phyloP scores from a whole-genome alignment of 2,888 invertebrate genomes.

The Linnaemya tessellans region DNA sequence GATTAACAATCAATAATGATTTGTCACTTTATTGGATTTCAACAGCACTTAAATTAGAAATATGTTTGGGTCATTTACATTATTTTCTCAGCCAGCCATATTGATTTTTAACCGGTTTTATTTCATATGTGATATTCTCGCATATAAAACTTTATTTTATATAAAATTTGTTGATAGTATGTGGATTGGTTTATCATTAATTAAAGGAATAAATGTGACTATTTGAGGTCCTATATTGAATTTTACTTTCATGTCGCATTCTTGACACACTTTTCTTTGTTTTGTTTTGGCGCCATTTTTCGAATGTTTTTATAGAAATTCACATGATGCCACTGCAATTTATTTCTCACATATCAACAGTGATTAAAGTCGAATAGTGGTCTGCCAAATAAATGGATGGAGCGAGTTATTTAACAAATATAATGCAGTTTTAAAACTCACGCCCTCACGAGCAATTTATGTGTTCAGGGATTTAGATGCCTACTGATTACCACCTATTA shows the following conservation, averaged over 20 bases:
- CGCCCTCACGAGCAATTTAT: no score
- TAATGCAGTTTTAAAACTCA: no score
- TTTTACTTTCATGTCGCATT: neutral
- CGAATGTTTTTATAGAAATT: neutral
- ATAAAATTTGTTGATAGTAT: no score
- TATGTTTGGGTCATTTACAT: slow-evolving; percentile 44
- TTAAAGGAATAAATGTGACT: no score
- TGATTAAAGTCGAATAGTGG: no score
- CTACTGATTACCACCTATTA: no score
- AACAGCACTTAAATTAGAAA: neutral
- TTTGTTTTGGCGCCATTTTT: slow-evolving; percentile 68
- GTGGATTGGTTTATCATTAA: no score
- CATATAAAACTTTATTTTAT: slow-evolving; percentile 3
- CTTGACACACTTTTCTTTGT: neutral
- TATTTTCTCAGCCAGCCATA: slow-evolving; percentile 65
- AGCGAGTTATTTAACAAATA: no score
- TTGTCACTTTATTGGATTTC: neutral
- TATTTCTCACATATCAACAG: no score
- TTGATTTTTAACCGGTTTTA: slow-evolving; percentile 72
- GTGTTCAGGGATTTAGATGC: no score
- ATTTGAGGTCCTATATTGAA: neutral
- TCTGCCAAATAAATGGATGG: no score
- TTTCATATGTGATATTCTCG: neutral
- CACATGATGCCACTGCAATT: no score
- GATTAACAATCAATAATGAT: neutral